Percentiles rank a stretch among this genome's conserved stretches.
phyloP scores from a whole-genome alignment of 2,797 vertebrate genomes.

The Typhlichthys eigenmanni region DNA sequence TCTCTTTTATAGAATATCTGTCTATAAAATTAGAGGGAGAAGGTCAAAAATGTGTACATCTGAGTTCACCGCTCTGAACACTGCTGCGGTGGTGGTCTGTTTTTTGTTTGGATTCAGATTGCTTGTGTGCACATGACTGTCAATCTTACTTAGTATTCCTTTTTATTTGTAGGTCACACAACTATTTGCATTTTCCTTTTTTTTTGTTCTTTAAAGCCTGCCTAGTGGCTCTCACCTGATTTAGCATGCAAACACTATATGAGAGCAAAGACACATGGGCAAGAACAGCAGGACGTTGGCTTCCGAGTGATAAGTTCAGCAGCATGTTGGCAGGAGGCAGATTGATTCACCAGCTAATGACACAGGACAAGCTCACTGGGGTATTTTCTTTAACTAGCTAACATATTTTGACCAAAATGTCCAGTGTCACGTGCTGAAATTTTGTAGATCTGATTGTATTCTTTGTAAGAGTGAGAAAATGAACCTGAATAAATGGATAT shows the following conservation, averaged over 20 bases:
- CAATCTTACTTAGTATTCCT: too few species aligned
- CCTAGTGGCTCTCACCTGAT: slow-evolving; percentile 41
- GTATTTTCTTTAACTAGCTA: slow-evolving; percentile 64
- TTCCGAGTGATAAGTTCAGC: slow-evolving; percentile 12
- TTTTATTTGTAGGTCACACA: neutral
- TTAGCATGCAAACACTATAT: slow-evolving; percentile 33
- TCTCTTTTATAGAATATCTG: too few species aligned
- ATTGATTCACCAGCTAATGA: slow-evolving; percentile 26
- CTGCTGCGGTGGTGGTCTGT: too few species aligned
- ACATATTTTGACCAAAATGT: slow-evolving; percentile 75
- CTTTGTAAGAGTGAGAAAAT: slow-evolving; percentile 75
- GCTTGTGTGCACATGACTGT: too few species aligned
- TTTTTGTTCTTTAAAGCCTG: slow-evolving; percentile 13
- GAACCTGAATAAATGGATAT: slow-evolving; percentile 78
- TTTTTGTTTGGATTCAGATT: too few species aligned
- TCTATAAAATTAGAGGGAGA: too few species aligned
- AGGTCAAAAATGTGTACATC: too few species aligned
- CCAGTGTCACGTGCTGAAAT: slow-evolving; percentile 66
- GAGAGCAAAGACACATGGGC: slow-evolving; percentile 13
- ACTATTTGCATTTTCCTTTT: slow-evolving; percentile 44
- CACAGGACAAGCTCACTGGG: slow-evolving; percentile 49
- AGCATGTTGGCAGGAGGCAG: slow-evolving; percentile 2
- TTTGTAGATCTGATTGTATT: slow-evolving; percentile 79
- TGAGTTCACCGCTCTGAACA: too few species aligned
- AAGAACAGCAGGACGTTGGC: slow-evolving; percentile 18